These are phyloP conservation scores for Coptodon rendalli DNA, from an alignment of 2,113 vertebrate species.

Conservation along the genomic window DNA sequence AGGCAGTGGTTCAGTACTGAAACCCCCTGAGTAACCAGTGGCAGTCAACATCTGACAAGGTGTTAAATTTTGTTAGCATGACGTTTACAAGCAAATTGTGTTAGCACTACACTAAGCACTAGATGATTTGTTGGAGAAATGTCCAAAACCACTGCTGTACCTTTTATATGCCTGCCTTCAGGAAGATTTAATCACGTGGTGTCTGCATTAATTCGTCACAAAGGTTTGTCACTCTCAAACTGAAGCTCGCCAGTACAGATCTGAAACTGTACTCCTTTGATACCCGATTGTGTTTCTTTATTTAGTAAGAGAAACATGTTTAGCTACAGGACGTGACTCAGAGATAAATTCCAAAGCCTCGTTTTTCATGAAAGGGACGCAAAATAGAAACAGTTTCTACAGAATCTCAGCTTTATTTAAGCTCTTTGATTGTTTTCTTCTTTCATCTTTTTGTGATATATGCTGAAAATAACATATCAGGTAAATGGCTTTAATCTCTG, in stretches of 20 bases:
- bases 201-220: not conserved
- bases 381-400: constrained; percentile 25
- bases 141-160: not conserved
- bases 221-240: not conserved
- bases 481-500: not conserved
- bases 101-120: not conserved
- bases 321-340: not conserved
- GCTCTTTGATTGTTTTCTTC: not conserved
- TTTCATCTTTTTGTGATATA: not conserved
- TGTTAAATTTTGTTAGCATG: not conserved
- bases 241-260: not conserved
- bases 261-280: not conserved
- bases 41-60: not conserved
- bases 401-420: not conserved
- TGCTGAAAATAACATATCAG: not conserved
- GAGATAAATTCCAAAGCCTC: constrained; percentile 8
- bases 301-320: constrained; percentile 29
- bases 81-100: not conserved
- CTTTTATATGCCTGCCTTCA: not conserved
- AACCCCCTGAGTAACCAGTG: not conserved
- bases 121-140: not conserved
- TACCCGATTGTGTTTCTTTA: constrained; percentile 18
- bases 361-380: not conserved
- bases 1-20: not conserved
- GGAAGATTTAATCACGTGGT: not conserved